These are phyloP conservation scores for Henricia sp. DNA, from an alignment of 53 echinoderm and acorn worm genomes.

Conservation along the genomic window DNA sequence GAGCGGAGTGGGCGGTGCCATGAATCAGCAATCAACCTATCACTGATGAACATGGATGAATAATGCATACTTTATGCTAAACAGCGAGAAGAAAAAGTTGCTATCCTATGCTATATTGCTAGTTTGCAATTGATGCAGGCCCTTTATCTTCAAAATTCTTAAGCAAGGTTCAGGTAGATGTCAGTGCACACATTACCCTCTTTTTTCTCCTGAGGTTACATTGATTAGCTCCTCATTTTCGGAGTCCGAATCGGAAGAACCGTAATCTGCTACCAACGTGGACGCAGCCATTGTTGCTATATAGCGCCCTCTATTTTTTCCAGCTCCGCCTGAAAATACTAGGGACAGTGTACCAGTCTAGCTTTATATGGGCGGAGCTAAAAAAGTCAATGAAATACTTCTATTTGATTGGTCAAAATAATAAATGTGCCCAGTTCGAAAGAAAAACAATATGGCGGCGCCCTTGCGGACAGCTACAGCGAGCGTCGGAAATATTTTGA, in stretches of 20 bases:
- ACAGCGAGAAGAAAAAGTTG: background rate
- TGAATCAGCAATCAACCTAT: background rate
- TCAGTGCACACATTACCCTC: too few relatives aligned
- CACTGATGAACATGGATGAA: background rate
- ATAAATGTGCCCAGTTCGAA: slow-evolving; percentile 19
- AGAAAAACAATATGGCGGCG: slow-evolving; percentile 48
- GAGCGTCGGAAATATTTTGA: slow-evolving; percentile 38
- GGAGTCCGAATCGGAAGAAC: slow-evolving; percentile 55
- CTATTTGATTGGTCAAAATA: slow-evolving; percentile 26
- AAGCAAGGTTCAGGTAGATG: background rate
- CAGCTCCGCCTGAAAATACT: too few relatives aligned
- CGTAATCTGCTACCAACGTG: slow-evolving; percentile 51
- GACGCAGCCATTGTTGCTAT: slow-evolving; percentile 22
- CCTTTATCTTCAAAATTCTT: background rate
- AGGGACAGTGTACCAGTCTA: too few relatives aligned
- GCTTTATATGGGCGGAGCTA: slow-evolving; percentile 21
- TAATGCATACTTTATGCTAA: background rate
- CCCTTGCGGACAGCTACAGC: slow-evolving; percentile 40
- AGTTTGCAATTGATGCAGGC: background rate
- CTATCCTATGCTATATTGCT: background rate
- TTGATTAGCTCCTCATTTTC: slow-evolving; percentile 53
- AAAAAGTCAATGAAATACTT: background rate
- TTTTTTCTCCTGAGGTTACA: too few relatives aligned
- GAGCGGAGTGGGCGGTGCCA: too few relatives aligned
- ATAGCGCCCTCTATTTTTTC: slow-evolving; percentile 12